Percentiles rank a stretch among this genome's conserved stretches.
phyloP scores from a whole-genome alignment of 2,888 invertebrate genomes.

The Falcaria lacertinaria region DNA sequence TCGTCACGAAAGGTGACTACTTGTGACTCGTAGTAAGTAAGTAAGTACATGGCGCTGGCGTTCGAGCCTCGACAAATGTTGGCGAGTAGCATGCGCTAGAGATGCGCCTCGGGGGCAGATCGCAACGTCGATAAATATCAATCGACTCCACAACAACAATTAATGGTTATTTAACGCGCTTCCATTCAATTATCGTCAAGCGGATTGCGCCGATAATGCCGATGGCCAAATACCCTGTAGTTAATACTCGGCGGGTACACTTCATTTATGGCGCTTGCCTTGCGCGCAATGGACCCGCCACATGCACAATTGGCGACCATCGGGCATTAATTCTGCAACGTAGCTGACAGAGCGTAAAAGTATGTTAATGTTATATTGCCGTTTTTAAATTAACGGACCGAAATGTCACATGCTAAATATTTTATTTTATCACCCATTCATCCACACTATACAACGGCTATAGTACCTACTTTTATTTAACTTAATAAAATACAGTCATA shows the following conservation, averaged over 20 bases:
- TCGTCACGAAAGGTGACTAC: slow-evolving; percentile 49
- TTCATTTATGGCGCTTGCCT: slow-evolving; percentile 58
- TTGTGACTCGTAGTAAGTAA: too few relatives aligned
- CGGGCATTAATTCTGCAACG: slow-evolving; percentile 58
- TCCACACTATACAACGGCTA: too few relatives aligned
- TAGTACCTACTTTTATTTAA: too few relatives aligned
- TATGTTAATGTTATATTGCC: slow-evolving; percentile 53
- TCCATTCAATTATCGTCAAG: slow-evolving; percentile 67
- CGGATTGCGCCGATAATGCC: slow-evolving; percentile 65
- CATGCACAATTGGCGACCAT: slow-evolving; percentile 45
- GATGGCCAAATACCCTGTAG: slow-evolving; percentile 64
- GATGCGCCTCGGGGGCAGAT: slow-evolving; percentile 27
- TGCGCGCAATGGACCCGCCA: slow-evolving; percentile 44
- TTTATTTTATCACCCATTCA: slow-evolving; percentile 32
- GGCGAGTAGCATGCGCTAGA: slow-evolving; percentile 21
- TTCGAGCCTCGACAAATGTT: slow-evolving; percentile 7
- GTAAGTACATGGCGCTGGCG: too few relatives aligned
- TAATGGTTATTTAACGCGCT: slow-evolving; percentile 70
- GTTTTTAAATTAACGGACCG: slow-evolving; percentile 39
- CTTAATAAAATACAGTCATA: too few relatives aligned
- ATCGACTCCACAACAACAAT: slow-evolving; percentile 56
- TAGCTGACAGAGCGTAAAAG: slow-evolving; percentile 51
- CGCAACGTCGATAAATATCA: slow-evolving; percentile 53
- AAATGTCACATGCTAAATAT: slow-evolving; percentile 37
- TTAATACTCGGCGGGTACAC: slow-evolving; percentile 48